These are phyloP conservation scores for Danionella dracula DNA, from an alignment of 2,797 vertebrate genomes.

Conservation along the genomic window DNA sequence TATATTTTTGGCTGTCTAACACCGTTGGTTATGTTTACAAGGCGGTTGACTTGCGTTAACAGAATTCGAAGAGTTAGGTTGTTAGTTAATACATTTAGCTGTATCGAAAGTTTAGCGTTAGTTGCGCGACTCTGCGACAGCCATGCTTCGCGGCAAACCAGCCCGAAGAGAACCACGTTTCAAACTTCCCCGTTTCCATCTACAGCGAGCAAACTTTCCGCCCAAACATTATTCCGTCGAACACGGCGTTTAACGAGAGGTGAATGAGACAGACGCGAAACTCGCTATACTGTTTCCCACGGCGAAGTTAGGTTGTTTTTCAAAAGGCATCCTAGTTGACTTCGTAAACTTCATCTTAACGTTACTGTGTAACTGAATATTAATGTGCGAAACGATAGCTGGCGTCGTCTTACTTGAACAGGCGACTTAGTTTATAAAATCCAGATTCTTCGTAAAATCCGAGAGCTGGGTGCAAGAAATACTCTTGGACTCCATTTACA, in stretches of 20 bases:
- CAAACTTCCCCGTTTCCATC: slow-evolving; percentile 68
- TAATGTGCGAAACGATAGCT: slow-evolving; percentile 47
- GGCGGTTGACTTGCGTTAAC: too few relatives aligned
- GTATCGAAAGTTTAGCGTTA: neutral
- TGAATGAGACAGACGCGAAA: slow-evolving; percentile 6
- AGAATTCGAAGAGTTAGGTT: too few relatives aligned
- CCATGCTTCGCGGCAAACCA: neutral
- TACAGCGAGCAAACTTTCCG: slow-evolving; percentile 57
- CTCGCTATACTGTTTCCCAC: slow-evolving; percentile 64
- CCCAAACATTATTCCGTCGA: slow-evolving; percentile 11
- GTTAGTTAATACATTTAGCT: too few relatives aligned
- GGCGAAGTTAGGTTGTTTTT: slow-evolving; percentile 7
- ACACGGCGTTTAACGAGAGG: neutral
- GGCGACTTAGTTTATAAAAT: slow-evolving; percentile 61
- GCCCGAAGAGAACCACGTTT: slow-evolving; percentile 62
- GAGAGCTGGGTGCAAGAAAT: slow-evolving; percentile 63
- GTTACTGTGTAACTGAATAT: neutral
- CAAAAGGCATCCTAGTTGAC: slow-evolving; percentile 29
- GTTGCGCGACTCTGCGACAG: neutral
- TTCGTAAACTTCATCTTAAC: slow-evolving; percentile 36
- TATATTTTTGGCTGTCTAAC: too few relatives aligned
- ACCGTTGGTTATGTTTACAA: too few relatives aligned
- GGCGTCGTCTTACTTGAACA: slow-evolving; percentile 69
- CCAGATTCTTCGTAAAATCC: slow-evolving; percentile 69
- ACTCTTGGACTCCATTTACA: slow-evolving; percentile 79